Evolutionary conservation across 1,140 invertebrate species (phyloP).

Genomic region (Aphaenogaster floridana): DNA sequence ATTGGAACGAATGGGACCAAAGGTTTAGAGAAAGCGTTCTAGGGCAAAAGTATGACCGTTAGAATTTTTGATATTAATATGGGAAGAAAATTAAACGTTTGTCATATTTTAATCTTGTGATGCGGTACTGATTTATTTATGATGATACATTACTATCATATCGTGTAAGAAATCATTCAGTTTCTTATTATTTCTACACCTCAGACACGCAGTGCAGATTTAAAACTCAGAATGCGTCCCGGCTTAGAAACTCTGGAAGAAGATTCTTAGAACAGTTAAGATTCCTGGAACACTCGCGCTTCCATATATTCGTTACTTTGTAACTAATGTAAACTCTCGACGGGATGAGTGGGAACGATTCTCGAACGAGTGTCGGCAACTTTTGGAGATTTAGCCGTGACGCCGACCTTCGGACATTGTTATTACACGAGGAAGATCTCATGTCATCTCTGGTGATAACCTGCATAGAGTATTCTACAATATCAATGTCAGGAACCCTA

Average conservation of each 20-base stretch:
- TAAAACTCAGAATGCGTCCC: background rate
- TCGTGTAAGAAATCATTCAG: background rate
- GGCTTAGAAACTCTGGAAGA: constrained; percentile 16
- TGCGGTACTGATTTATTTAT: background rate
- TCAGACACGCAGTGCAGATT: background rate
- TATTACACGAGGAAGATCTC: constrained; percentile 68
- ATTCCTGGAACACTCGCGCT: constrained; percentile 17
- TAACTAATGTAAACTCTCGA: constrained; percentile 41
- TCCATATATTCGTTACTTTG: constrained; percentile 14
- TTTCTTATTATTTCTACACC: background rate
- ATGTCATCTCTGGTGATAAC: constrained; percentile 37
- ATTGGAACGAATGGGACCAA: constrained; percentile 46
- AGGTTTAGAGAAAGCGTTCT: constrained; percentile 41
- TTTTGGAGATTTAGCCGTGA: constrained; percentile 72
- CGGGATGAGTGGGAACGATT: background rate
- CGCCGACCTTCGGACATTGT: constrained; percentile 54
- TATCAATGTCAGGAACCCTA: constrained; percentile 75
- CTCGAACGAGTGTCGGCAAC: constrained; percentile 1
- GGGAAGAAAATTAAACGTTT: constrained; percentile 14
- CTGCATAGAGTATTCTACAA: constrained; percentile 76
- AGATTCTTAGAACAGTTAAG: constrained; percentile 65
- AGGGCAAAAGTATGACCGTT: background rate
- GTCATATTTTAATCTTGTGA: background rate
- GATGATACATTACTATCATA: background rate
- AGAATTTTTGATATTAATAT: background rate